Conservation (phyloP, 1,140 invertebrate species). For the Lepidurus packardi region DNA sequence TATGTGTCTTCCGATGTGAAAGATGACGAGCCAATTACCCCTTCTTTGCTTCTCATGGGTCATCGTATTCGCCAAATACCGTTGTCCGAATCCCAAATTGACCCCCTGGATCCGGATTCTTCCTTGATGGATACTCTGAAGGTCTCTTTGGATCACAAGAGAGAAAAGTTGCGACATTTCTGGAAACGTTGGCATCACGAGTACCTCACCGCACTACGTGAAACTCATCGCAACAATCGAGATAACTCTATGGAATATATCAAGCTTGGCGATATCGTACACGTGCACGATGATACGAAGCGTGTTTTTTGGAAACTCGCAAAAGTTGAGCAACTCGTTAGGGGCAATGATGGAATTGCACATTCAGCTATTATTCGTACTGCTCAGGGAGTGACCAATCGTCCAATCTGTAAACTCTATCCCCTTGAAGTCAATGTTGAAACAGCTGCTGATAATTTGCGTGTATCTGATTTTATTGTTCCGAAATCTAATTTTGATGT, state of each 20-base stretch:
- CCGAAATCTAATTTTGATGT: too few relatives aligned
- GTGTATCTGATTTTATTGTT: too few relatives aligned
- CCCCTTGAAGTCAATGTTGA: too few relatives aligned
- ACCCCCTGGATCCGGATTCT: constrained; percentile 3
- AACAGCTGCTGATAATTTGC: too few relatives aligned
- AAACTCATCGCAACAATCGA: too few relatives aligned
- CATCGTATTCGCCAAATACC: neutral
- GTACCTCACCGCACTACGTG: too few relatives aligned
- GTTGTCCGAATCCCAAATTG: neutral
- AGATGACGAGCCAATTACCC: neutral
- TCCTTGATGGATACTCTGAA: neutral
- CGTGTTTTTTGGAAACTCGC: constrained; percentile 25
- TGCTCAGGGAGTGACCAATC: too few relatives aligned
- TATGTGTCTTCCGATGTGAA: constrained; percentile 26
- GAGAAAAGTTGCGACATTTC: constrained; percentile 24
- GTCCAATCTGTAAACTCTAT: too few relatives aligned
- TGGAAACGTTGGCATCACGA: too few relatives aligned
- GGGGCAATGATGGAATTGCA: too few relatives aligned
- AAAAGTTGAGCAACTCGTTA: neutral
- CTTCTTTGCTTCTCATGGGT: neutral
- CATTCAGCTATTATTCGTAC: too few relatives aligned
- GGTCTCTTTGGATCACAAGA: constrained; percentile 12
- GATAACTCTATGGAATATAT: neutral
- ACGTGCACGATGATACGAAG: constrained; percentile 25
- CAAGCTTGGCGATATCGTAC: constrained; percentile 31